A percentile compares a stretch with the other conserved stretches of the same genome.
phyloP scores from a whole-genome alignment of 2,888 invertebrate species.

The Listrodromus nycthemerus region DNA sequence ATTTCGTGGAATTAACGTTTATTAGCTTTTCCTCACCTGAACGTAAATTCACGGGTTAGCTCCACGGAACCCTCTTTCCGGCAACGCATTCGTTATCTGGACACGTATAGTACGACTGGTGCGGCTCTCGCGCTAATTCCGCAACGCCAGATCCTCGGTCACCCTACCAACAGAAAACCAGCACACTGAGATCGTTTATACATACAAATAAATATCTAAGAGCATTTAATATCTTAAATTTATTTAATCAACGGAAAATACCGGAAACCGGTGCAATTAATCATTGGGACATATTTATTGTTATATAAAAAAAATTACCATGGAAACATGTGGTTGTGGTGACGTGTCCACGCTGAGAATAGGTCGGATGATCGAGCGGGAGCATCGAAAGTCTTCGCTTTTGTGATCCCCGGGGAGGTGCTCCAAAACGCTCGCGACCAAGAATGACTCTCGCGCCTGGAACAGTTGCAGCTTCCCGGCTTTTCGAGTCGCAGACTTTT shows the following conservation, averaged over 20 bases:
- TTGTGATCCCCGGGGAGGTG: constrained; percentile 40
- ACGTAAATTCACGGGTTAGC: constrained; percentile 73
- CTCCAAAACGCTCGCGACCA: constrained; percentile 36
- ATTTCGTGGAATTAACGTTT: constrained; percentile 78
- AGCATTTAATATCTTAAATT: background rate
- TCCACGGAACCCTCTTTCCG: constrained; percentile 55
- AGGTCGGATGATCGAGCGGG: constrained; percentile 49
- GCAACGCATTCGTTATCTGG: constrained; percentile 46
- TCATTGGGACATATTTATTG: background rate
- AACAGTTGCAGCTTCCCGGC: constrained; percentile 19
- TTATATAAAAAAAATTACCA: background rate
- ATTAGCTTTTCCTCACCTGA: constrained; percentile 75
- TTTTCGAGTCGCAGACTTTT: constrained; percentile 27
- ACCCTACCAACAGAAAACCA: background rate
- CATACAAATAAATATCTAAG: background rate
- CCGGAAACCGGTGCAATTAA: background rate
- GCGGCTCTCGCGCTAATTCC: constrained; percentile 71
- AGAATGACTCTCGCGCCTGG: constrained; percentile 42
- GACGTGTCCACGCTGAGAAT: constrained; percentile 54
- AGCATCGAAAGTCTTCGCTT: constrained; percentile 15
- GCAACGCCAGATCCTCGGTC: constrained; percentile 40
- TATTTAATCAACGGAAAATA: too few species aligned
- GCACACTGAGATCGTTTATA: background rate
- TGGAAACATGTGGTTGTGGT: background rate
- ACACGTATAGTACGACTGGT: constrained; percentile 38